Evolutionary conservation across 2,113 vertebrate genomes (phyloP), one percentile per base, ranked within the genome.

Genomic region (Ancistrus triradiatus): DNA sequence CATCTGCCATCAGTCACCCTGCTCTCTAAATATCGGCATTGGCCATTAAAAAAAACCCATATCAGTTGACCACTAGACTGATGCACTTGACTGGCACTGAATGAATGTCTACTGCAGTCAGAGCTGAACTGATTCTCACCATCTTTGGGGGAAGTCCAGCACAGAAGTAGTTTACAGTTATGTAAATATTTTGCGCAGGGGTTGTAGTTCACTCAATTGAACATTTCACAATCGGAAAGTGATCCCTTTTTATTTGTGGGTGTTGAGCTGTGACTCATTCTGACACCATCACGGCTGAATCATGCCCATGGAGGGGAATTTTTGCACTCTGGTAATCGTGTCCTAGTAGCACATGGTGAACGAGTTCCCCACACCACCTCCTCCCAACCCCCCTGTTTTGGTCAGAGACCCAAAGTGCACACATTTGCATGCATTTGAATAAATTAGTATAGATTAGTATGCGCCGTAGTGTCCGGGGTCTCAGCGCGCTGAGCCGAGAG

Each of bases 381-480:
- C n/a, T n/a, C n/a, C n/a, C n/a, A n/a, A n/a, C 25, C 25, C 19
- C 21, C 4, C 33, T 1, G 7, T 47, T 56, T 33, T 46, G 50
- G 40, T 56, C 62, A 56, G 28, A 7, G n/a, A 56, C 50, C 62
- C 62, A 65, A 56, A 65, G 51, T 56, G 42, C 51, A 65, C 42
- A 56, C 62, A 65, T 65, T 65, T 46, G 19, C 62, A 65, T 65
- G 21, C 37, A 65, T 65, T 65, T 56, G 42, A 53, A 65, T 65
- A 5, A 56, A 56, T 65, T 65, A 65, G 11, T 25, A 27, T 25
- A 17, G 27, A 56, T 65, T 65, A 65, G 62, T 65, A 65, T 65
- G 51, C 62, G 10, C 15, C 17, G 28, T 56, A 47, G 61, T 17
- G 37, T 63, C 44, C 44, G 19, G 61, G 38, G 14, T 31, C 37